A percentile compares a stretch with the other conserved stretches of the same genome.
Evolutionary conservation across 1,140 invertebrate species (phyloP).

Genomic region (Lineus longissimus): DNA sequence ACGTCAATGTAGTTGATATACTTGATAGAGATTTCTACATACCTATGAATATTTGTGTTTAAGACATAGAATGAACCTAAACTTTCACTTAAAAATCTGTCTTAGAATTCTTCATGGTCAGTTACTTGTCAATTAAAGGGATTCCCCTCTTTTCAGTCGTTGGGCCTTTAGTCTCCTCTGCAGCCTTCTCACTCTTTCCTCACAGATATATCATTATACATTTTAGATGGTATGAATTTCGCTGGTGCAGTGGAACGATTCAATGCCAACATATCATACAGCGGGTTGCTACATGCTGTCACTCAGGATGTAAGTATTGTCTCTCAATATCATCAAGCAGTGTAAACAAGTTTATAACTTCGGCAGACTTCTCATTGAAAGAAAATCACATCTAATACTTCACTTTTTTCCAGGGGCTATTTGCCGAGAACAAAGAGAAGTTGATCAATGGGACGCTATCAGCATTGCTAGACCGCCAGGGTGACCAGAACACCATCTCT

Average conservation of each 20-base stretch:
- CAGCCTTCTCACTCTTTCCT: too few relatives aligned
- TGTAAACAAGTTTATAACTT: too few relatives aligned
- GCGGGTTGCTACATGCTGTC: constrained; percentile 90
- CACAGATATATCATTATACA: too few relatives aligned
- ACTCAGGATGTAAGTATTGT: constrained; percentile 81
- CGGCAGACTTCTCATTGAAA: neutral
- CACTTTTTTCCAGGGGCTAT: constrained; percentile 70
- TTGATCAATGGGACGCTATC: constrained; percentile 79
- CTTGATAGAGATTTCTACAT: too few relatives aligned
- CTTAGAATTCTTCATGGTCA: neutral
- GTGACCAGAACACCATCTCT: constrained; percentile 61
- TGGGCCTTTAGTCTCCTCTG: too few relatives aligned
- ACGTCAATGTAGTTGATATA: too few relatives aligned
- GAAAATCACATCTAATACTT: neutral
- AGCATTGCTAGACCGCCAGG: constrained; percentile 69
- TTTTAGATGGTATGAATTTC: constrained; percentile 65
- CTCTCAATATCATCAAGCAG: neutral
- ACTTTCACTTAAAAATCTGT: neutral
- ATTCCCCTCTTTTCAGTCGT: too few relatives aligned
- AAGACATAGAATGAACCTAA: too few relatives aligned
- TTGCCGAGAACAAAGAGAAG: constrained; percentile 98
- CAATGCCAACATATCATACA: constrained; percentile 97
- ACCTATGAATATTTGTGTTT: too few relatives aligned
- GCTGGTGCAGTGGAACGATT: constrained; percentile 75
- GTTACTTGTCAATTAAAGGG: too few relatives aligned